phyloP scores from a whole-genome alignment of 2,113 vertebrate genomes.

The Cyprinodon variegatus region DNA sequence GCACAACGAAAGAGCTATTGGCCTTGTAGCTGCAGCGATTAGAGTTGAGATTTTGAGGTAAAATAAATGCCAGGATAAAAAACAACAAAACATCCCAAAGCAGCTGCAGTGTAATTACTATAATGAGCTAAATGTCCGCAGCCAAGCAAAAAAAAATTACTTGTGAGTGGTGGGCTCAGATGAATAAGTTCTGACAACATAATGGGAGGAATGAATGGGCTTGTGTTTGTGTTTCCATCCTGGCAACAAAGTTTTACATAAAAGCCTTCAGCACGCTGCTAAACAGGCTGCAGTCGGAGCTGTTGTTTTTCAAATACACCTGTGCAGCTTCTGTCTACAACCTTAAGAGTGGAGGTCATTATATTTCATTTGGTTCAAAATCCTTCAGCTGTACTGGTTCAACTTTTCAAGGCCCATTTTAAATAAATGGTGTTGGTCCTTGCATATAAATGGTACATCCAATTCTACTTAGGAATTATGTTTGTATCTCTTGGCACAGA shows the following conservation, averaged over 20 bases:
- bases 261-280: not conserved
- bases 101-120: conserved; percentile 4
- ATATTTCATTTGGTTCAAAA: not conserved
- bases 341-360: not conserved
- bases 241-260: conserved; percentile 2
- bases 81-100: not conserved
- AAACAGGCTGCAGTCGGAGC: not conserved
- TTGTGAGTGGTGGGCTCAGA: not conserved
- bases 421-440: not conserved
- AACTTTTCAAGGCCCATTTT: not conserved
- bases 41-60: not conserved
- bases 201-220: not conserved
- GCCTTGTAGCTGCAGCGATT: not conserved
- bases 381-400: not conserved
- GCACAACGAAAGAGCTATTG: not conserved
- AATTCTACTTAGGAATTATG: not conserved
- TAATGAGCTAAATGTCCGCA: not conserved
- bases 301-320: not conserved
- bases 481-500: not conserved
- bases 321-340: not conserved
- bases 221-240: not conserved
- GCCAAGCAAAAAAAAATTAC: not conserved
- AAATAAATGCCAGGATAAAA: not conserved
- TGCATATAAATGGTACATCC: not conserved
- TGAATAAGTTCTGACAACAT: conserved; percentile 1